Evolutionary conservation across 92 coral and sea anemone species (phyloP), one percentile per base, ranked within the genome.

Genomic region (Zoanthus solanderi): DNA sequence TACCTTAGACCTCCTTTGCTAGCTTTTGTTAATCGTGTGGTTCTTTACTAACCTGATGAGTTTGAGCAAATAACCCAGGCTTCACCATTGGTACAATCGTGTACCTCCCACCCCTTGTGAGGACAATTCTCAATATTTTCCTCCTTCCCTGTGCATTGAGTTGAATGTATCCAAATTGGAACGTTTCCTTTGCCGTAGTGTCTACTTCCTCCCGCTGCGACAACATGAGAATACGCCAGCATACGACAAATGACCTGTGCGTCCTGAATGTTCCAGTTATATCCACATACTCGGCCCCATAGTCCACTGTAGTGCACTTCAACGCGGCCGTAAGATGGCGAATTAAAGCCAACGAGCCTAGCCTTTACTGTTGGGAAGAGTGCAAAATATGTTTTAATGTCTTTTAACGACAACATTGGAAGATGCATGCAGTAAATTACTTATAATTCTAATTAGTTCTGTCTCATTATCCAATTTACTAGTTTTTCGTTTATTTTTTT

Each of bases 221-320:
- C 10, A 37, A 71, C 76, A 14, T 45, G 76, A 32, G 31, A 44
- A 29, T 72, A 72, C 11, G 28, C 77, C 77, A 72, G n/a, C 77
- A 72, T 72, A 31, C 77, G 77, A 14, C 77, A 72, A 13, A 72
- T 47, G 54, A 72, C 77, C 17, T 37, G 77, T 47, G 50, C 77
- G 6, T 72, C 52, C 29, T 16, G 44, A 28, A 44, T 18, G 77
- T 72, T 52, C 77, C 77, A 72, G 77, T 16, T 34, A 14, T 28
- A 72, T 14, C 52, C 77, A 72, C 77, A 72, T 2, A 72, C 77
- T 72, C 77, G 14, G n/a, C 77, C 77, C 77, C 77, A 72, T 44
- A 3, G 50, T 18, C 77, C 77, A 37, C 44, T 44, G 77, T 72
- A 72, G 77, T 14, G 6, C 9, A 72, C 17, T 18, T 72, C 77